phyloP scores from a whole-genome alignment of 2,113 vertebrate species.

The Chionodraco myersi region DNA sequence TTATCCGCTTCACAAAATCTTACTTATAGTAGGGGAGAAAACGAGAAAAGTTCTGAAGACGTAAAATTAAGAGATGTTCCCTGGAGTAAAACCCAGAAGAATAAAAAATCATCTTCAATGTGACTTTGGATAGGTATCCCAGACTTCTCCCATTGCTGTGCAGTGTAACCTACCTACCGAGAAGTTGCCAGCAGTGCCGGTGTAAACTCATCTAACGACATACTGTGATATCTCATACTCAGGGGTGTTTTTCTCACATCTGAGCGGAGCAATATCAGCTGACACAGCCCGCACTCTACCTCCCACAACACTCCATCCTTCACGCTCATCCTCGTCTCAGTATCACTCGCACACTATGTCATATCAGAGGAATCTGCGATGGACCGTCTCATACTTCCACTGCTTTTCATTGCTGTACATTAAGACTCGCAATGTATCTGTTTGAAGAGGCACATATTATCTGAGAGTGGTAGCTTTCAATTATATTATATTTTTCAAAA shows the following conservation, averaged over 20 bases:
- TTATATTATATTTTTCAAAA: too few relatives aligned
- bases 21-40: conserved; percentile 12
- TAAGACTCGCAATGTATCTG: not conserved
- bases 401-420: conserved; percentile 5
- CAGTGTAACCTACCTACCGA: conserved; percentile 32
- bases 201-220: conserved; percentile 57
- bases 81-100: not conserved
- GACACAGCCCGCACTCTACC: conserved; percentile 62
- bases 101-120: not conserved
- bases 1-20: conserved; percentile 80
- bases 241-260: conserved; percentile 67
- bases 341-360: conserved; percentile 63
- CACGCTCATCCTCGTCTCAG: conserved; percentile 53
- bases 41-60: not conserved
- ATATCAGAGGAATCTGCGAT: conserved; percentile 60
- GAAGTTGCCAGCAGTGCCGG: conserved; percentile 31
- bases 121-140: conserved; percentile 18
- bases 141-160: conserved; percentile 4
- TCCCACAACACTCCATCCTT: conserved; percentile 63
- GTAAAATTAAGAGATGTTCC: rapidly evolving
- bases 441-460: conserved; percentile 12
- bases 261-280: conserved; percentile 60
- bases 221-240: conserved; percentile 53
- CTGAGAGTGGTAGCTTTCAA: too few relatives aligned
- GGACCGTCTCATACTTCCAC: conserved; percentile 10